Base-by-base conservation (phyloP, 2,113 vertebrate genomes). In the Salminus brasiliensis region DNA sequence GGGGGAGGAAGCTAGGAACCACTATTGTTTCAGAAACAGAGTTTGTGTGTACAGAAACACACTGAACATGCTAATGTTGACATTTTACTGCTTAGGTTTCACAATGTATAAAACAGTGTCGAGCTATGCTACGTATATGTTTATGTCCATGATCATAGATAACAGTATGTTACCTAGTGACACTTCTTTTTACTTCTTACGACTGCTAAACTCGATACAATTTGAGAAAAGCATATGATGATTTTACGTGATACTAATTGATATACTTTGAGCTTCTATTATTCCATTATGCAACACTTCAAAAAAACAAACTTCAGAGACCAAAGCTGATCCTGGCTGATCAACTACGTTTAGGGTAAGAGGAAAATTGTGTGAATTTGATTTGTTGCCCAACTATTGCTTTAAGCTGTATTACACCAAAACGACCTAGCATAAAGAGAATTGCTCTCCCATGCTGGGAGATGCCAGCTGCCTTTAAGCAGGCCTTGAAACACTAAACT, bases 401-500 rank as follows among this genome's bases (percentile, higher is more conserved):
- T 55, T 55, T 55, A 55, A 55, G 52, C 52, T 55, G 23, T 25
- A 25, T 60, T 45, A 45, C 39, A 62, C 36, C 43, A 16, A 59
- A 73, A 59, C 23, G 4, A 73, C 53, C 27, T 36, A 60, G 36
- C 36, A 59, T 55, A 73, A 73, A 73, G 39, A 60, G 41, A 60
- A 60, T 73, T 59, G 1, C 32, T 43, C 34, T 59, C 13, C 57
- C 55, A 73, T 72, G 32, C 70, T 72, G 70, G 52, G n/a, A 73
- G 29, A 43, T 25, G 23, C 34, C 57, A 21, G 53, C 55, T n/a
- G 3, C 1, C 7, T 57, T 41, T 62, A 25, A 45, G 55, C 55
- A 43, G 72, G 15, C 36, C 25, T 10, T 13, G 59, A 74, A 32
- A 36, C 13, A 21, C 30, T 62, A 25, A 55, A 55, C 55, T n/a